These are phyloP conservation scores for Thereva unica DNA, from an alignment of 2,888 invertebrate genomes.

Conservation along the genomic window DNA sequence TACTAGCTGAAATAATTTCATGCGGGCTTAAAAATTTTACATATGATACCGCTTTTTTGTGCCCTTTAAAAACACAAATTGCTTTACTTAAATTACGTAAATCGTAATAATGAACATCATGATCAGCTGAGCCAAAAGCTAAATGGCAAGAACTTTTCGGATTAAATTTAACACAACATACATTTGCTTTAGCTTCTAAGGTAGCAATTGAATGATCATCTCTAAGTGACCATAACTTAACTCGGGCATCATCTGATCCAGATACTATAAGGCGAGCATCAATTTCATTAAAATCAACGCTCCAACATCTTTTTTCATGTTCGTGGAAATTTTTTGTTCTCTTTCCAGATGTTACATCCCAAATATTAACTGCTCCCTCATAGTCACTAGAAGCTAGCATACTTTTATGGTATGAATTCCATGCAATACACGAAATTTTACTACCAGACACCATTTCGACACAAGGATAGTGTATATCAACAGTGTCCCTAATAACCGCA, in stretches of 20 bases:
- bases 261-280: constrained; percentile 89
- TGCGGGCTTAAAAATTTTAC: constrained; percentile 85
- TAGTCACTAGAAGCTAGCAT: constrained; percentile 91
- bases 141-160: constrained; percentile 83
- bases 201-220: constrained; percentile 84
- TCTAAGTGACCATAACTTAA: constrained; percentile 91
- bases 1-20: constrained; percentile 89
- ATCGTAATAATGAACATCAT: constrained; percentile 95
- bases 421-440: constrained; percentile 92
- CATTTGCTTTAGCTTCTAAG: constrained; percentile 90
- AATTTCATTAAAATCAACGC: constrained; percentile 90
- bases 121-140: constrained; percentile 96
- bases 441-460: constrained; percentile 89
- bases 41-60: constrained; percentile 92
- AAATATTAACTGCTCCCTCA: constrained; percentile 90
- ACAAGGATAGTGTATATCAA: constrained; percentile 90
- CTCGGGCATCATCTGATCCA: constrained; percentile 89
- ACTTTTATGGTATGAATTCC: constrained; percentile 89
- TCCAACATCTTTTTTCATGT: constrained; percentile 95
- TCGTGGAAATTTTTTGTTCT: constrained; percentile 78
- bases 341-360: constrained; percentile 84
- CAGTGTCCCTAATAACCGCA: constrained; percentile 79
- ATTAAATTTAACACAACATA: constrained; percentile 92
- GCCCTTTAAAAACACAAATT: constrained; percentile 82
- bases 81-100: constrained; percentile 81